Base-by-base conservation (phyloP, 2,113 vertebrate species). In the Gymnocephalus cernua region DNA sequence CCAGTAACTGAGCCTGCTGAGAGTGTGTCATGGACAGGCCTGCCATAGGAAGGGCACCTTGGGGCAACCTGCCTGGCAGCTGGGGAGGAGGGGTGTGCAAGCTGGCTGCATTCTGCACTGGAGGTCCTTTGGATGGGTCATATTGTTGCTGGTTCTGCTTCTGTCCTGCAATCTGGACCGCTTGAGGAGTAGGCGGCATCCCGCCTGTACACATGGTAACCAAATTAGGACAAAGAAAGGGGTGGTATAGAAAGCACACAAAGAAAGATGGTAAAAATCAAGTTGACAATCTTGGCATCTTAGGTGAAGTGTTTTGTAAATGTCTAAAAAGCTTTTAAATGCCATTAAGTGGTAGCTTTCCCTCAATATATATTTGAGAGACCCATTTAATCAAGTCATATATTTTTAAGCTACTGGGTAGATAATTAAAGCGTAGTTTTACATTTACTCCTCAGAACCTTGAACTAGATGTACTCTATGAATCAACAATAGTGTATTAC, bases 121-220 rank as follows among this genome's bases (percentile, higher is more conserved):
- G 97, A 3, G 97, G 97, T 38, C 97, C 97, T 92, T 97, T 97
- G 32, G 97, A 98, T 2, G 95, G 96, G 91, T 98, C 97, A 3
- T 98, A 97, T 61, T 96, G 95, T 69, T 96, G 95, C 83, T 96
- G 95, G 65, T 85, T 97, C 90, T 95, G 95, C 87, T 97, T 96
- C 91, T 96, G 96, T 50, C 95, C 96, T 47, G 95, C 74, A 35
- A 96, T 94, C 80, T 97, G 96, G 47, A 95, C 84, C 0, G 92
- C 86, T 85, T 96, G 96, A 45, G 94, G 95, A 68, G 93, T 94
- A 23, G 95, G 93, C 77, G 94, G 95, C 96, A 97, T 96, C 86
- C 95, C 95, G 88, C 96, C 97, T 98, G 91, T 82, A 83, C 77
- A 90, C 45, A 89, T 67, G 88, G 89, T 86, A 88, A 91, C 57